Evolutionary conservation across 64 coral and sea anemone species (phyloP).

Genomic region (Stichodactyla mertensii): DNA sequence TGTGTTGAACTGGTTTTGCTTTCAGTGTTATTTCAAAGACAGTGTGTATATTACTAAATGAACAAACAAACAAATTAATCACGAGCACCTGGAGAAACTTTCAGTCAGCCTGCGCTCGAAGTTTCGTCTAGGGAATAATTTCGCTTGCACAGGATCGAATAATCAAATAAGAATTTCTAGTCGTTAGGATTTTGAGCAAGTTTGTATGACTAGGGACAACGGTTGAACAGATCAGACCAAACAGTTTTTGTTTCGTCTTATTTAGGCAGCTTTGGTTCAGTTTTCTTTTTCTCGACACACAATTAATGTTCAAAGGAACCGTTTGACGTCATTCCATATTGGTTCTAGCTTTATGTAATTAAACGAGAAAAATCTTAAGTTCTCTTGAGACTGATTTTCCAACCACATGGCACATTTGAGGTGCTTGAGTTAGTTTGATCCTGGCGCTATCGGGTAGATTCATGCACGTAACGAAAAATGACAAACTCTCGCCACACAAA

Average conservation of each 20-base stretch:
- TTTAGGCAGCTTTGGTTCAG: background rate
- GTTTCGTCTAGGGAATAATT: background rate
- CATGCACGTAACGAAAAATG: background rate
- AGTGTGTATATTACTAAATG: constrained; percentile 17
- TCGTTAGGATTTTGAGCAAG: background rate
- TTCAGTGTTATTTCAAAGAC: background rate
- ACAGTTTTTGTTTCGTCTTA: background rate
- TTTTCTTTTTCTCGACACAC: background rate
- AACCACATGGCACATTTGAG: background rate
- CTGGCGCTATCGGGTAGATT: background rate
- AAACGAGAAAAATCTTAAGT: background rate
- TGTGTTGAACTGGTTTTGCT: background rate
- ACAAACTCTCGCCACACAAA: background rate
- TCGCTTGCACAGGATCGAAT: background rate
- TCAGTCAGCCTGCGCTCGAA: background rate
- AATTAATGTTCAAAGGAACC: background rate
- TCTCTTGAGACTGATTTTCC: background rate
- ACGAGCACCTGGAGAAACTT: constrained; percentile 10
- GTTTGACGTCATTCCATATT: background rate
- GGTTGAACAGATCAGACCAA: background rate
- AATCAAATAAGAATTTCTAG: background rate
- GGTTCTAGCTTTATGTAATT: background rate
- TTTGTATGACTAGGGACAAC: background rate
- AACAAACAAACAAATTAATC: constrained; percentile 15
- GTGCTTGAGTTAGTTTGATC: background rate